Percentiles rank a stretch among this genome's conserved stretches.
These are phyloP conservation scores for Procambarus virginalis DNA, from an alignment of 1,140 invertebrate genomes.

Conservation along the genomic window DNA sequence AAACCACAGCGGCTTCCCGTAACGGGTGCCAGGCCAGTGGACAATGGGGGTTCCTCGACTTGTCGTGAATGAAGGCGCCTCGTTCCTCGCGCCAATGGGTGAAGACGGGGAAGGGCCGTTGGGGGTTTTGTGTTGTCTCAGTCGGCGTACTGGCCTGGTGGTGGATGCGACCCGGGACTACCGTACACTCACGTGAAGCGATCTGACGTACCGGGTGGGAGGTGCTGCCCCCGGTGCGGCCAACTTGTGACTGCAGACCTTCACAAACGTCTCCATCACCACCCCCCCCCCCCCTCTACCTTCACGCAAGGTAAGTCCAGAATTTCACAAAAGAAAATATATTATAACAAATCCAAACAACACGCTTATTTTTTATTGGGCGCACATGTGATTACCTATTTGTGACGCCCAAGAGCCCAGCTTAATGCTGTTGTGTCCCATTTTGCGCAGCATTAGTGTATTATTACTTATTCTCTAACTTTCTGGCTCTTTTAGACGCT, in stretches of 20 bases:
- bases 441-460: too few species aligned
- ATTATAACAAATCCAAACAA: too few species aligned
- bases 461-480: too few species aligned
- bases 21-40: constrained; percentile 74
- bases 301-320: constrained; percentile 33
- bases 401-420: too few species aligned
- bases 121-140: neutral
- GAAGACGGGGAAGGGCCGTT: neutral
- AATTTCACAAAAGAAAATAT: too few species aligned
- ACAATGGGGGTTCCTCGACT: constrained; percentile 73
- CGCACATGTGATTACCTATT: too few species aligned
- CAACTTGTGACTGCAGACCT: constrained; percentile 71
- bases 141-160: constrained; percentile 71
- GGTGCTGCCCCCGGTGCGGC: constrained; percentile 73
- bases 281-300: neutral
- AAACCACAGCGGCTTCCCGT: constrained; percentile 73
- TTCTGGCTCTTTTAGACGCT: too few species aligned
- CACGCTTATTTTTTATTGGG: too few species aligned
- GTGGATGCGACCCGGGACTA: constrained; percentile 74
- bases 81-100: neutral
- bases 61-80: constrained; percentile 71
- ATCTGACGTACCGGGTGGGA: constrained; percentile 73
- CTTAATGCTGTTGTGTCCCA: too few species aligned
- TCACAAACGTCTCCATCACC: too few species aligned
- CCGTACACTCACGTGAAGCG: too few species aligned